A percentile compares a stretch with the other conserved stretches of the same genome.
Conservation (phyloP, 2,113 vertebrate genomes). For the Phaethornis superciliosus region DNA sequence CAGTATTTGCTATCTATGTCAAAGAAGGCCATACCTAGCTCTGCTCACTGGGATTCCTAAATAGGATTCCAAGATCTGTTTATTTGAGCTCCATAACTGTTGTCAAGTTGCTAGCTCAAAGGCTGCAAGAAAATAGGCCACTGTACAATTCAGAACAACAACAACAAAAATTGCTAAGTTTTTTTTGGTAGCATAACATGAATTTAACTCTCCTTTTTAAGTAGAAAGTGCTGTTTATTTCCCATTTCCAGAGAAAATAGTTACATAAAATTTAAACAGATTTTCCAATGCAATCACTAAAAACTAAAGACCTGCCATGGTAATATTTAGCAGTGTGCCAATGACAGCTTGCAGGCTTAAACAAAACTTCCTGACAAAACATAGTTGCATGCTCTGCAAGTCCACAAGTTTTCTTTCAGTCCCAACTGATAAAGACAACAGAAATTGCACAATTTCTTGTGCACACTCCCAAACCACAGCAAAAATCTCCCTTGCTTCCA, state of each 20-base stretch:
- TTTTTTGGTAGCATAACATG: background rate
- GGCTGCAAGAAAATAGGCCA: background rate
- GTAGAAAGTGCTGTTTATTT: background rate
- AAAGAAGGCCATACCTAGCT: background rate
- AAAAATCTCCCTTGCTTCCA: background rate
- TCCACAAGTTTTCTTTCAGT: background rate
- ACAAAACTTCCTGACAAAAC: background rate
- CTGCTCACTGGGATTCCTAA: background rate
- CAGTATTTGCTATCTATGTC: background rate
- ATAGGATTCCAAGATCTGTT: background rate
- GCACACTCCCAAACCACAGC: background rate
- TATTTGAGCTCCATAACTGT: background rate
- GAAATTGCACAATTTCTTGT: background rate
- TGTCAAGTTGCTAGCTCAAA: background rate
- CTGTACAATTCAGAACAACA: background rate
- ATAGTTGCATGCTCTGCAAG: background rate
- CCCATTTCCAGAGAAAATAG: background rate
- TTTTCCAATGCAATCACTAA: background rate
- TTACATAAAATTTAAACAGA: constrained; percentile 14
- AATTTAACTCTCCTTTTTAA: background rate
- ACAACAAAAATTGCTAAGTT: background rate
- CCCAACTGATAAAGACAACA: background rate
- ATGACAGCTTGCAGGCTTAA: background rate
- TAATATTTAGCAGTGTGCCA: background rate
- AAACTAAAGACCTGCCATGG: background rate